Percentiles rank a stretch among this genome's conserved stretches.
Conservation (phyloP, 2,113 vertebrate species). For the Thryonomys swinderianus region DNA sequence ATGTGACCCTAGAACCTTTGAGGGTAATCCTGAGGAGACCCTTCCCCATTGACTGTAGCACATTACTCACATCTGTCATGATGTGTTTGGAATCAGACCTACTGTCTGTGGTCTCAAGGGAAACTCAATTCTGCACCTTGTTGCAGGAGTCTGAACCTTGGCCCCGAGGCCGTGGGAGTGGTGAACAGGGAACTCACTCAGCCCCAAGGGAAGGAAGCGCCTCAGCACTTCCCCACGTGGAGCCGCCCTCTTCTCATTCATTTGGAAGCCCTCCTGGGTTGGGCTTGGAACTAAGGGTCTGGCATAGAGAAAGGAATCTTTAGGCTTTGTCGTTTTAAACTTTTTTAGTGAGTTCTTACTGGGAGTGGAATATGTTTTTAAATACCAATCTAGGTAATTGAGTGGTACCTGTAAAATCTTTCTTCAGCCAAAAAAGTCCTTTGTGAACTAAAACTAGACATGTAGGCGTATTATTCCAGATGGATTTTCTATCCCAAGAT, state of each 20-base stretch:
- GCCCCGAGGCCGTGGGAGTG: constrained; percentile 54
- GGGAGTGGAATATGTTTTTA: neutral
- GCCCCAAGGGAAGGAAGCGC: constrained; percentile 59
- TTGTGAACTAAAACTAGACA: neutral
- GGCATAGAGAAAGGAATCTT: neutral
- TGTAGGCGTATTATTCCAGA: neutral
- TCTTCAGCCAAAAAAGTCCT: neutral
- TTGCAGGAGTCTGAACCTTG: constrained; percentile 30
- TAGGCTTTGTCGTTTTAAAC: neutral
- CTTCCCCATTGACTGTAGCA: neutral
- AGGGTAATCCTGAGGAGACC: neutral
- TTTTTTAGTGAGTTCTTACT: neutral
- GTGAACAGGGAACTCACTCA: neutral
- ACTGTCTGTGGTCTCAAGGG: neutral
- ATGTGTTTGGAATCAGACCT: neutral
- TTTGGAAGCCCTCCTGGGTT: constrained; percentile 21
- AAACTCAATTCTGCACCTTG: neutral
- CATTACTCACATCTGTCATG: neutral
- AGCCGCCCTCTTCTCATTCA: constrained; percentile 5
- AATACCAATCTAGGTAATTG: neutral
- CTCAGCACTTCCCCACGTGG: constrained; percentile 17
- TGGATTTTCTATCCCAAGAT: neutral
- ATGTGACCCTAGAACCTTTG: neutral
- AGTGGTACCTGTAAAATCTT: neutral
- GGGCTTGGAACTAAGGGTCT: neutral